These are phyloP conservation scores for Brachystomella parvula DNA, from an alignment of 1,140 invertebrate genomes.

Conservation along the genomic window DNA sequence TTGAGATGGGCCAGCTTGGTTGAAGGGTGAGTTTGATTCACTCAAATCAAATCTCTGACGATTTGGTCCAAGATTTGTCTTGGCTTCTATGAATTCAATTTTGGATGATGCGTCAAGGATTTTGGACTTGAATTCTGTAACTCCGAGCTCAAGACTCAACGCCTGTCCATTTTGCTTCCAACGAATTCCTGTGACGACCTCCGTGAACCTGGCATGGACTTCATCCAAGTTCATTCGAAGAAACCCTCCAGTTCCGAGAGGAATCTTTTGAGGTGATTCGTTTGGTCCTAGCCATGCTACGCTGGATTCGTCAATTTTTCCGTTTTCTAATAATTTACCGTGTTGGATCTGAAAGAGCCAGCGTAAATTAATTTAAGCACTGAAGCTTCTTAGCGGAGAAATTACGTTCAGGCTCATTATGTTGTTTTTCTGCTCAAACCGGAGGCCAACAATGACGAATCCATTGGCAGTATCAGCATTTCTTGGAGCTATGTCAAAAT, in stretches of 20 bases:
- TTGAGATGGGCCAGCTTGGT: constrained; percentile 19
- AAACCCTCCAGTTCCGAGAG: constrained; percentile 12
- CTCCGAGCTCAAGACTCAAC: neutral
- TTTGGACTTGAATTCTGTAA: neutral
- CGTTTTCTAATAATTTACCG: constrained; percentile 14
- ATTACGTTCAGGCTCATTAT: constrained; percentile 14
- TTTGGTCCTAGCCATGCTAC: neutral
- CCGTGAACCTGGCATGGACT: neutral
- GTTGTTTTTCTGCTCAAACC: constrained; percentile 16
- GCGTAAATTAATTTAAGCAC: neutral
- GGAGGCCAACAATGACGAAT: constrained; percentile 13
- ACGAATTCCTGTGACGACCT: constrained; percentile 21
- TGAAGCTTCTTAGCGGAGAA: neutral
- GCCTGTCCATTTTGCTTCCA: constrained; percentile 4
- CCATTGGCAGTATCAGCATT: neutral
- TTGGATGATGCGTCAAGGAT: neutral
- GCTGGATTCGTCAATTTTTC: constrained; percentile 13
- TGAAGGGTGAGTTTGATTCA: constrained; percentile 2
- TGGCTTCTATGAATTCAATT: neutral
- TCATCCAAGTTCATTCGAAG: constrained; percentile 13
- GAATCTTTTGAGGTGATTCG: neutral
- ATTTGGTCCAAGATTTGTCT: neutral
- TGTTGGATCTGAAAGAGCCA: constrained; percentile 14
- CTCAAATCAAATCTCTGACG: constrained; percentile 6
- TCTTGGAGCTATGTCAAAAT: neutral